Conservation (phyloP, 2,888 invertebrate genomes). For the Xanthia togata region DNA sequence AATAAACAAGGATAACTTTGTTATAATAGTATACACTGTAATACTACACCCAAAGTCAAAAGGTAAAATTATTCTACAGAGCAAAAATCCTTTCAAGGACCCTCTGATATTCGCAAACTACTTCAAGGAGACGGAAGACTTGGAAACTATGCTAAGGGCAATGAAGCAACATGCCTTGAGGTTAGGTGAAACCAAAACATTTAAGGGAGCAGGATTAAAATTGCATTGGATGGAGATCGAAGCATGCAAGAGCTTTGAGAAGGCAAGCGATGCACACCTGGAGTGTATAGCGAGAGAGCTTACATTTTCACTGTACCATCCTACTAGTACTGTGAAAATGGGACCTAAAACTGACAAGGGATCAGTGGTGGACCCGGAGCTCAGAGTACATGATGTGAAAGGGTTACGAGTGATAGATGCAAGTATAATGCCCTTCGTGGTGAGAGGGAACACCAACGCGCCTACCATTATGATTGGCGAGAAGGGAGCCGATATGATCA, state of each 20-base stretch:
- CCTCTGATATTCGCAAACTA: conserved; percentile 92
- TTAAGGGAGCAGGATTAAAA: conserved; percentile 74
- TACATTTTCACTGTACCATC: conserved; percentile 92
- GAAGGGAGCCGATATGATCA: conserved; percentile 92
- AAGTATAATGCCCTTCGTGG: conserved; percentile 92
- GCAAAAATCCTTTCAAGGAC: conserved; percentile 91
- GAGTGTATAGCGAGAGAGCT: conserved; percentile 76
- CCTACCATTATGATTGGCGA: conserved; percentile 92
- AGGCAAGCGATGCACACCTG: conserved; percentile 73
- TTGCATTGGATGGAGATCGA: conserved; percentile 78
- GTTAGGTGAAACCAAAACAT: conserved; percentile 75
- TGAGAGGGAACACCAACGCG: conserved; percentile 92
- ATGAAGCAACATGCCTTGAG: conserved; percentile 72
- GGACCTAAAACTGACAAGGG: conserved; percentile 84
- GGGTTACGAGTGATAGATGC: conserved; percentile 91
- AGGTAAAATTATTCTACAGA: conserved; percentile 92
- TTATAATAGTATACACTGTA: conserved; percentile 88
- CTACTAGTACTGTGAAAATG: conserved; percentile 92
- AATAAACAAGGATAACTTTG: conserved; percentile 73
- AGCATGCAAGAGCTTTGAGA: conserved; percentile 74
- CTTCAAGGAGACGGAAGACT: conserved; percentile 89
- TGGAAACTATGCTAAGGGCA: conserved; percentile 75
- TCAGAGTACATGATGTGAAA: conserved; percentile 88
- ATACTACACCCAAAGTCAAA: conserved; percentile 92
- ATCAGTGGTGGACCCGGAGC: conserved; percentile 90